Evolutionary conservation across 2,888 invertebrate species (phyloP).

Genomic region (Boloria selene): DNA sequence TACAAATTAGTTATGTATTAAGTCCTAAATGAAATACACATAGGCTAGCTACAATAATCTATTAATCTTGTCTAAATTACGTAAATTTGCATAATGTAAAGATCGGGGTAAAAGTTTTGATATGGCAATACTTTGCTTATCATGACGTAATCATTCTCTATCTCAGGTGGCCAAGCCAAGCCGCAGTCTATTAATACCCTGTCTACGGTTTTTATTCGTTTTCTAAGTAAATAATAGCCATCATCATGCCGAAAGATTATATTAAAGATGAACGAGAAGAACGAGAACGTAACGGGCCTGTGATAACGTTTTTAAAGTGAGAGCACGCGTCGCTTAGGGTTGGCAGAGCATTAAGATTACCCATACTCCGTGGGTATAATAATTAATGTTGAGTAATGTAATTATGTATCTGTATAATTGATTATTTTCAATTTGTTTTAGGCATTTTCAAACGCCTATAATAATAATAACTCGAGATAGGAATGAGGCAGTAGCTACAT

Average conservation of each 20-base stretch:
- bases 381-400: not conserved
- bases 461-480: not conserved
- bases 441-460: slow-evolving; percentile 3
- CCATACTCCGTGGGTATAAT: not conserved
- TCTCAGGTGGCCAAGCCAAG: no score
- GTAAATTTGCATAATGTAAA: no score
- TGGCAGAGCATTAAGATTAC: not conserved
- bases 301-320: not conserved
- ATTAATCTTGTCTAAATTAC: no score
- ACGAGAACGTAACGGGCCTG: not conserved
- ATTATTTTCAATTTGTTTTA: not conserved
- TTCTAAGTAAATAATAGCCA: not conserved
- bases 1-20: no score
- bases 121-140: no score
- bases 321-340: not conserved
- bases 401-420: no score
- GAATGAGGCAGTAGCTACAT: not conserved
- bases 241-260: slow-evolving; percentile 2
- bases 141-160: no score
- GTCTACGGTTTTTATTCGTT: no score
- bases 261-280: not conserved
- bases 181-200: no score
- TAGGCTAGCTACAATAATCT: no score
- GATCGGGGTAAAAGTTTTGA: no score
- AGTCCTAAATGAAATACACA: no score